A percentile compares a stretch with the other conserved stretches of the same genome.
phyloP scores from a whole-genome alignment of 1,140 invertebrate species.

The Gonioctena quinquepunctata region DNA sequence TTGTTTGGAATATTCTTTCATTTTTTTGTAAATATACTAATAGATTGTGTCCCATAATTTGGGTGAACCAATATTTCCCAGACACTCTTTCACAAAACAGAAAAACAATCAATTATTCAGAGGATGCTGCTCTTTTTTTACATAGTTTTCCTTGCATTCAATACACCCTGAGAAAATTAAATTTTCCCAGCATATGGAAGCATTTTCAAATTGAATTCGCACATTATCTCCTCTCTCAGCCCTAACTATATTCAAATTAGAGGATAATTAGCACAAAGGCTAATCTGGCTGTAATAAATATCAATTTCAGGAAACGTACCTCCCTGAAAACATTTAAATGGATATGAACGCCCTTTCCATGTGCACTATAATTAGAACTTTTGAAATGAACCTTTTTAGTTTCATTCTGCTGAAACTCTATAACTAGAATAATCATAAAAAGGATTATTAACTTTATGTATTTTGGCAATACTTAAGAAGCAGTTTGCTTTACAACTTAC shows the following conservation, averaged over 20 bases:
- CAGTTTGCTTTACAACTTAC: no score
- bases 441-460: no score
- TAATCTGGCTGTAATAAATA: slow-evolving; percentile 35
- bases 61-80: no score
- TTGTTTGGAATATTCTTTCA: no score
- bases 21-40: no score
- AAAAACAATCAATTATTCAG: no score
- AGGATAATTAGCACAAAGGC: slow-evolving; percentile 32
- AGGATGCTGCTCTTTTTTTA: no score
- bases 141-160: neutral
- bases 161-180: neutral
- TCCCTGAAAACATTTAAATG: slow-evolving; percentile 26
- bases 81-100: no score
- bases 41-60: no score
- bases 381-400: neutral
- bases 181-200: neutral
- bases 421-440: no score
- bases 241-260: slow-evolving; percentile 13
- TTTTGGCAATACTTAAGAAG: no score
- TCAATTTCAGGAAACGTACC: slow-evolving; percentile 29
- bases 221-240: slow-evolving; percentile 4
- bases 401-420: neutral
- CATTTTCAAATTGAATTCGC: neutral
- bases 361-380: slow-evolving; percentile 21
- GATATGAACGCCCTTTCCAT: slow-evolving; percentile 34